These are phyloP conservation scores for Pyrrhia umbra DNA, from an alignment of 2,888 invertebrate species.

Conservation along the genomic window DNA sequence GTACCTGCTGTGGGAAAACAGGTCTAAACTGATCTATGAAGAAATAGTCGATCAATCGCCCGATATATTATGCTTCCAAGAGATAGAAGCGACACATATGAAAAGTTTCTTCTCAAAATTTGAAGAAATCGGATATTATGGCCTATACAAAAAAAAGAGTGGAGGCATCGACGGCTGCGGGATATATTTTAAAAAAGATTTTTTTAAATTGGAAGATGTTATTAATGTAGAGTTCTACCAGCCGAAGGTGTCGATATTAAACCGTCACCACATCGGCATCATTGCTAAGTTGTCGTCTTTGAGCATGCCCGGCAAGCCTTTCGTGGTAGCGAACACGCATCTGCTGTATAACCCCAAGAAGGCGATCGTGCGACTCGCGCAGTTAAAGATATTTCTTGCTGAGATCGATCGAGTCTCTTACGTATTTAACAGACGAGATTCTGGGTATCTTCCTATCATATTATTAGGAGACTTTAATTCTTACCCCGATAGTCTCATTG, in stretches of 20 bases:
- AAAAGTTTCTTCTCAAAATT: slow-evolving; percentile 10
- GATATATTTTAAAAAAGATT: slow-evolving; percentile 9
- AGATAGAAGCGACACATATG: slow-evolving; percentile 13
- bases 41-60: slow-evolving; percentile 22
- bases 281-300: slow-evolving; percentile 17
- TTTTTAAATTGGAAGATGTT: slow-evolving; percentile 18
- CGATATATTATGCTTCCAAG: slow-evolving; percentile 30
- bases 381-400: slow-evolving; percentile 28
- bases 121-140: slow-evolving; percentile 6
- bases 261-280: slow-evolving; percentile 24
- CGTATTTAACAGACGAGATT: background rate
- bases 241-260: slow-evolving; percentile 5
- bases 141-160: slow-evolving; percentile 25
- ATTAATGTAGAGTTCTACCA: slow-evolving; percentile 28
- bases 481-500: background rate
- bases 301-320: background rate
- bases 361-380: slow-evolving; percentile 1
- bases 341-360: slow-evolving; percentile 4
- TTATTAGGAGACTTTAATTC: slow-evolving; percentile 20
- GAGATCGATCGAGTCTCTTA: slow-evolving; percentile 31
- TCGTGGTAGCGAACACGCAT: slow-evolving; percentile 31
- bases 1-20: slow-evolving; percentile 1
- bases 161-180: slow-evolving; percentile 20
- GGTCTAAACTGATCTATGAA: background rate
- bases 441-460: slow-evolving; percentile 25